A percentile compares a stretch with the other conserved stretches of the same genome.
Evolutionary conservation across 2,888 invertebrate species (phyloP).

Genomic region (Macaria notata): DNA sequence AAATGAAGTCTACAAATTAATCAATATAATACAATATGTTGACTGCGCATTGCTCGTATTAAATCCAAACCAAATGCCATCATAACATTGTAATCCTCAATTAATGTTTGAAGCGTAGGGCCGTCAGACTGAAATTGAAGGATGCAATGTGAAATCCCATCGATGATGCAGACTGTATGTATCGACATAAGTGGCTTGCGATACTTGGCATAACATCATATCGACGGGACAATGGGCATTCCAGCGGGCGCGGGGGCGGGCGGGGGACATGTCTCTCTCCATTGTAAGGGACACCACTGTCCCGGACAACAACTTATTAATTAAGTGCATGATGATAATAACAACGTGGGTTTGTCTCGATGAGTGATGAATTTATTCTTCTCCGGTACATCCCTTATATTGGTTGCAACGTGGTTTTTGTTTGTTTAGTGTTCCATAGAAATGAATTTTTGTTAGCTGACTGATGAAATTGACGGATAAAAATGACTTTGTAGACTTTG

Average conservation of each 20-base stretch:
- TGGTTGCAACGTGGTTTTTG: neutral
- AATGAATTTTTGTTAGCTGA: too few relatives aligned
- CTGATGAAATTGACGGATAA: too few relatives aligned
- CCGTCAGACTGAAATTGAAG: neutral
- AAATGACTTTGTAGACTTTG: too few relatives aligned
- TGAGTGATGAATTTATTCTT: conserved; percentile 25
- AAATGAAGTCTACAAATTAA: too few relatives aligned
- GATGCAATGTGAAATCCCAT: conserved; percentile 26
- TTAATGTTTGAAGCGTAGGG: neutral
- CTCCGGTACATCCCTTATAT: conserved; percentile 2
- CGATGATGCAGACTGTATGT: conserved; percentile 50
- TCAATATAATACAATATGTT: too few relatives aligned
- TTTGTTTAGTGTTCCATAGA: too few relatives aligned
- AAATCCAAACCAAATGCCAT: too few relatives aligned
- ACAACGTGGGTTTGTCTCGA: conserved; percentile 33
- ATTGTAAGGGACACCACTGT: conserved; percentile 55
- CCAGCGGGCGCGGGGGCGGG: conserved; percentile 48
- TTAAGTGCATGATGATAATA: conserved; percentile 50
- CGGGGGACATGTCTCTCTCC: conserved; percentile 54
- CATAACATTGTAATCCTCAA: too few relatives aligned
- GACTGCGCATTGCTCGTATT: too few relatives aligned
- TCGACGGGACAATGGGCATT: conserved; percentile 75
- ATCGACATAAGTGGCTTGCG: conserved; percentile 67
- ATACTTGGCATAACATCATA: conserved; percentile 70
- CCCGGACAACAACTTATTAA: conserved; percentile 59